Conservation (phyloP, 2,113 vertebrate genomes). For the Setophaga coronata region DNA sequence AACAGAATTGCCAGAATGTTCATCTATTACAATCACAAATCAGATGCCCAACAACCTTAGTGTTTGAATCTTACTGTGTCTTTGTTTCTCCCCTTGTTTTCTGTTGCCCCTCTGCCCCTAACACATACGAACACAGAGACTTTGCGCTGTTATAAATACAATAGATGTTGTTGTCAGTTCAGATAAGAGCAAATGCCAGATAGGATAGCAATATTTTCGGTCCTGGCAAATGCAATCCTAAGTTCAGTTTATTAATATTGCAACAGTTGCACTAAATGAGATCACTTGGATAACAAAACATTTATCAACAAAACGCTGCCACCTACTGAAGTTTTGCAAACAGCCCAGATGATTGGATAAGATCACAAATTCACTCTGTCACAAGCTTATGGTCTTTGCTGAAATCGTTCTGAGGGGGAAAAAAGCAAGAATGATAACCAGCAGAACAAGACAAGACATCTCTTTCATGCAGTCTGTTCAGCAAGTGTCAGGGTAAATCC, state of each 20-base stretch:
- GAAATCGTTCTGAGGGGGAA: constrained; percentile 44
- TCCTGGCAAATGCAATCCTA: constrained; percentile 77
- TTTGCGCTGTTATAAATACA: constrained; percentile 52
- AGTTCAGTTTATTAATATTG: constrained; percentile 86
- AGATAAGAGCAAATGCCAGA: constrained; percentile 77
- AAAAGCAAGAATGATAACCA: constrained; percentile 72
- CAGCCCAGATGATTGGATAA: constrained; percentile 81
- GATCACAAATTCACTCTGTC: constrained; percentile 80
- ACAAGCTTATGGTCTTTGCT: constrained; percentile 77
- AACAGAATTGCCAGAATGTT: not conserved
- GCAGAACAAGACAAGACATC: constrained; percentile 67
- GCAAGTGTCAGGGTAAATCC: constrained; percentile 65
- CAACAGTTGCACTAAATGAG: constrained; percentile 82
- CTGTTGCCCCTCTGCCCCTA: constrained; percentile 20
- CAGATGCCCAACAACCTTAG: not conserved
- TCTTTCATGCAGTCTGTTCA: constrained; percentile 63
- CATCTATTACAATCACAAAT: constrained; percentile 24
- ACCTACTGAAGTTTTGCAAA: constrained; percentile 85
- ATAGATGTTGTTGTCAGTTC: constrained; percentile 76
- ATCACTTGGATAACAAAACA: constrained; percentile 83
- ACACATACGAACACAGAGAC: not conserved
- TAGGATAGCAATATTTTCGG: constrained; percentile 75
- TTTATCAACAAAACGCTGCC: constrained; percentile 86
- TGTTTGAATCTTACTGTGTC: constrained; percentile 12
- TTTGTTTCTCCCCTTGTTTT: not conserved